Base-by-base conservation (phyloP, 2,888 invertebrate species). In the Tinea pellionella region DNA sequence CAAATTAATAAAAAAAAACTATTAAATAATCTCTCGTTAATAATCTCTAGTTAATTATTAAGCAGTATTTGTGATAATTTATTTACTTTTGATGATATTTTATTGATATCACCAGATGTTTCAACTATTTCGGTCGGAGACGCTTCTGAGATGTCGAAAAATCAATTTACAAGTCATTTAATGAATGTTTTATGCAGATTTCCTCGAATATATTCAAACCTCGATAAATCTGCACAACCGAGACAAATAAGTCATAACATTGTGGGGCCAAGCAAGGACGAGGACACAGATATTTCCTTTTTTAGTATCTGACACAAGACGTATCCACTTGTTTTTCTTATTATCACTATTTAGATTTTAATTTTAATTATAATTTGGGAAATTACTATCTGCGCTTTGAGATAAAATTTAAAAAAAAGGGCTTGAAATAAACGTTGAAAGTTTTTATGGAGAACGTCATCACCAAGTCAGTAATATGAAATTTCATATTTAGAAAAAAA, bases 161-260 rank as follows among this genome's bases (percentile, higher is more conserved):
- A 80, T 77, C 77, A 78, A 79, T 83, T 81, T 77, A 69, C 75
- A 76, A 72, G 70, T 73, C 72, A 77, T 78, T 77, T 77, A 79
- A 79, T 79, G 77, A 73, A 75, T 74, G 70, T 79, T 76, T 77
- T 82, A 82, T 80, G 79, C 70, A 75, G 76, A 82, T 82, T 74
- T 67, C 60, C 68, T 72, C 71, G 70, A 72, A 77, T 78, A 76
- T 77, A 77, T 67, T 13, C 53, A 53, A 59, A 30, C 29, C 58
- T 30, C 61, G 69, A 85, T 85, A 84, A 84, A 84, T 84, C 80
- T 77, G 68, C 64, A 65, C 65, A 68, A 66, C 67, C 75, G 78
- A 80, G 84, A 82, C 84, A 80, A 82, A 83, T 83, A 84, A 83
- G 86, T 86, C 85, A 83, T 83, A 86, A 85, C 80, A 82, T 84